Percentiles rank a stretch among this genome's conserved stretches.
Evolutionary conservation across 2,113 vertebrate genomes (phyloP).

Genomic region (Romanogobio albipinnatus): DNA sequence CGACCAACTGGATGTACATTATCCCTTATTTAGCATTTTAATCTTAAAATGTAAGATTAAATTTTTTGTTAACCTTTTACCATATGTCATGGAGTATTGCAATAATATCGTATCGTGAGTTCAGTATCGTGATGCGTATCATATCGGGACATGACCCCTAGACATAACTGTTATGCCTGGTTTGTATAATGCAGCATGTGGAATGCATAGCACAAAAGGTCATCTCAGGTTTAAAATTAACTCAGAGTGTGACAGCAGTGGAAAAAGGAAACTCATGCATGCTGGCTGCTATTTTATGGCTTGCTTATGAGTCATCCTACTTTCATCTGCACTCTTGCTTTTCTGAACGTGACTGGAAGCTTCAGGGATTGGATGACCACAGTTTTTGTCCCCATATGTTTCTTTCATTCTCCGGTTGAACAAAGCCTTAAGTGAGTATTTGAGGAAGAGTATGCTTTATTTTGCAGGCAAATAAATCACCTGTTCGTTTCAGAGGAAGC

Average conservation of each 20-base stretch:
- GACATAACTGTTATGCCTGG: neutral
- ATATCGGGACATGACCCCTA: too few relatives aligned
- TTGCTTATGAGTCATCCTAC: slow-evolving; percentile 45
- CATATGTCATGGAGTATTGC: too few relatives aligned
- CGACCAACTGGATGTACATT: too few relatives aligned
- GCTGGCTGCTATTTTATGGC: slow-evolving; percentile 39
- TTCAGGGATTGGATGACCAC: slow-evolving; percentile 24
- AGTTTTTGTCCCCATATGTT: slow-evolving; percentile 36
- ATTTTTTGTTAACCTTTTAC: too few relatives aligned
- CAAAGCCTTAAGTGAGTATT: slow-evolving; percentile 19
- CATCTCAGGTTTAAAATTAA: slow-evolving; percentile 47
- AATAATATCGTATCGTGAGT: too few relatives aligned
- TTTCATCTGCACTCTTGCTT: slow-evolving; percentile 44
- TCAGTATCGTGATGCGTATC: too few relatives aligned
- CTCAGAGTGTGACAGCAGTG: slow-evolving; percentile 37
- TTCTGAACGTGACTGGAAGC: slow-evolving; percentile 40
- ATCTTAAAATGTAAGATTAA: too few relatives aligned
- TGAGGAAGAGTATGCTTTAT: slow-evolving; percentile 20
- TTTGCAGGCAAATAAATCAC: slow-evolving; percentile 38
- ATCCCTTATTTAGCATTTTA: too few relatives aligned
- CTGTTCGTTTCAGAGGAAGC: neutral
- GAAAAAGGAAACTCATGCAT: slow-evolving; percentile 39
- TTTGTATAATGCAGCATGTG: slow-evolving; percentile 18
- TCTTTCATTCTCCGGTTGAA: slow-evolving; percentile 22
- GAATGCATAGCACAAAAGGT: slow-evolving; percentile 25